A percentile compares a stretch with the other conserved stretches of the same genome.
Evolutionary conservation across 2,797 vertebrate genomes (phyloP).

Genomic region (Holocentrus rufus): DNA sequence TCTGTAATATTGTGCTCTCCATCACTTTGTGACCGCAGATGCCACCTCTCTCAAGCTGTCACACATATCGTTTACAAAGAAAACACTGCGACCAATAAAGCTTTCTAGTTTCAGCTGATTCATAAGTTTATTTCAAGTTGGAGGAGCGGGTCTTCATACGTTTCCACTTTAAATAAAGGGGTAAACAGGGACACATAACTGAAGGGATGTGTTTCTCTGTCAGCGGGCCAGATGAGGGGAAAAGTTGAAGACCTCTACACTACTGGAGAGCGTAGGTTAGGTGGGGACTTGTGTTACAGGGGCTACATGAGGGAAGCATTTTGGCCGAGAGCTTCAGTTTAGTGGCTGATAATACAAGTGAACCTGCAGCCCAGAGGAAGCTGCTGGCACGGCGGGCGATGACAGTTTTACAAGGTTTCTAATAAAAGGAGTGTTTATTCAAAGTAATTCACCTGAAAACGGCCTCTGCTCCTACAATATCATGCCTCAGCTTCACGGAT

Average conservation of each 20-base stretch:
- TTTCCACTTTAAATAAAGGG: background rate
- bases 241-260: background rate
- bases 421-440: background rate
- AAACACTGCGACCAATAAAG: too few species aligned
- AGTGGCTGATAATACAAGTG: background rate
- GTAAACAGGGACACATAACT: too few species aligned
- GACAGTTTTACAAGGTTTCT: background rate
- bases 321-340: constrained; percentile 8
- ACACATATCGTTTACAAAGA: too few species aligned
- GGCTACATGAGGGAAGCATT: constrained; percentile 27
- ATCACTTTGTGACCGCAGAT: too few species aligned
- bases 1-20: too few species aligned
- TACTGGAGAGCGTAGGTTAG: constrained; percentile 27
- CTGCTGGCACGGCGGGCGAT: background rate
- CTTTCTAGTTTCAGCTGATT: too few species aligned
- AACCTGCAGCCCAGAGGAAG: background rate
- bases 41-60: too few species aligned
- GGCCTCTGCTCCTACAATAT: background rate
- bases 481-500: background rate
- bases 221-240: constrained; percentile 29
- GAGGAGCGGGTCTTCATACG: background rate
- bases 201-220: background rate
- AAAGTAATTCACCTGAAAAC: too few species aligned
- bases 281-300: constrained; percentile 25
- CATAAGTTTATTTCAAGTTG: too few species aligned